Conservation (phyloP, 1,140 invertebrate genomes). For the Drosophila pseudoobscura region DNA sequence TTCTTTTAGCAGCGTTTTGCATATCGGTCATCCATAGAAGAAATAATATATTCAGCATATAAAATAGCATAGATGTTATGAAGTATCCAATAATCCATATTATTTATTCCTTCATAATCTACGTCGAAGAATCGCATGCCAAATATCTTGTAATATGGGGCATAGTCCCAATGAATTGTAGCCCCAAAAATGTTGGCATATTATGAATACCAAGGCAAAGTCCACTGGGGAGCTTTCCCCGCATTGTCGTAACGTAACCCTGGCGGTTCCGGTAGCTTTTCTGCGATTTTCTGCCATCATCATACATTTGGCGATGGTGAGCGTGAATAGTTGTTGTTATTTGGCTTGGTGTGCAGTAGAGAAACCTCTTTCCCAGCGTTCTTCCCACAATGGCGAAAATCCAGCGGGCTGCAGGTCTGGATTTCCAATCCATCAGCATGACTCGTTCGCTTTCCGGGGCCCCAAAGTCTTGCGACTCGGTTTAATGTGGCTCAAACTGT, state of each 20-base stretch:
- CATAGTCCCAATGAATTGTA: background rate
- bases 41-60: too few species aligned
- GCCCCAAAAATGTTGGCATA: background rate
- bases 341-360: background rate
- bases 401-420: constrained; percentile 18
- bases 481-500: constrained; percentile 2
- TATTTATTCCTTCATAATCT: too few species aligned
- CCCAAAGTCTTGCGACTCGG: constrained; percentile 7
- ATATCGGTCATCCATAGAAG: too few species aligned
- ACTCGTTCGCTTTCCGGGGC: constrained; percentile 35
- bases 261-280: constrained; percentile 52
- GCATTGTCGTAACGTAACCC: constrained; percentile 14
- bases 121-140: too few species aligned
- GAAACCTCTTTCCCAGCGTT: constrained; percentile 37
- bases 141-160: too few species aligned
- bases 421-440: constrained; percentile 57
- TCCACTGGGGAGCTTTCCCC: constrained; percentile 15
- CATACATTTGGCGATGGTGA: constrained; percentile 4
- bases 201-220: background rate
- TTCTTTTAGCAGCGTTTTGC: background rate
- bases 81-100: too few species aligned
- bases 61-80: too few species aligned
- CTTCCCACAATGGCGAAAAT: constrained; percentile 34
- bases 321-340: constrained; percentile 7
- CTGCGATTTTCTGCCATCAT: constrained; percentile 58